phyloP scores from a whole-genome alignment of 2,113 vertebrate genomes.

The Eulemur macaco region DNA sequence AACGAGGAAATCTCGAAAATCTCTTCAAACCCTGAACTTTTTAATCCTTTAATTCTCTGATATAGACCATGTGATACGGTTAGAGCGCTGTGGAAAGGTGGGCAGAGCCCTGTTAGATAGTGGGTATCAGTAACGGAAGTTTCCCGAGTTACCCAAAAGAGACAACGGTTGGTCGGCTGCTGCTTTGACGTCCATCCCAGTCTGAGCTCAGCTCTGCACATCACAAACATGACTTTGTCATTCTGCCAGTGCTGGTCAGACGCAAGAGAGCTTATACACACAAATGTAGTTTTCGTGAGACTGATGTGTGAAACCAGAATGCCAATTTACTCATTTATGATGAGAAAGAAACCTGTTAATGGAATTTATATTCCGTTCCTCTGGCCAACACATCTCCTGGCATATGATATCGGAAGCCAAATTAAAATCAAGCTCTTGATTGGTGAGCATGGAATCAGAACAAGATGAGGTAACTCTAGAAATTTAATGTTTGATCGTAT shows the following conservation, averaged over 20 bases:
- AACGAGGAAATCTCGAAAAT: background rate
- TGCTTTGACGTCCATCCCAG: background rate
- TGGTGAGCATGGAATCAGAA: background rate
- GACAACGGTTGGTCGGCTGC: rapidly evolving
- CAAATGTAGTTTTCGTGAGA: background rate
- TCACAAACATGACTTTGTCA: background rate
- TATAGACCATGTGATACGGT: background rate
- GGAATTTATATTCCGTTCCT: background rate
- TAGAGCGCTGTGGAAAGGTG: too few relatives aligned
- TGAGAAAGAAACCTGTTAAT: background rate
- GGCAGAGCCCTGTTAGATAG: background rate
- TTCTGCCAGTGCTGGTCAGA: background rate
- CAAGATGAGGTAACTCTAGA: background rate
- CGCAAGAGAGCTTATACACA: background rate
- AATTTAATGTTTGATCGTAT: background rate
- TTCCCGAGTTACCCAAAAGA: background rate
- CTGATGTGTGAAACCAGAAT: background rate
- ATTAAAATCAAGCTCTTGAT: background rate
- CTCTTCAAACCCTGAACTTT: background rate
- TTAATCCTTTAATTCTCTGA: background rate
- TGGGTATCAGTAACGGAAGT: background rate
- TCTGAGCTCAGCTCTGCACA: background rate
- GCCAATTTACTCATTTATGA: background rate
- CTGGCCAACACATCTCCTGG: background rate
- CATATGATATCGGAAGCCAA: background rate